Base-by-base conservation (phyloP, 2,113 vertebrate genomes). In the Pterocles orientalis region DNA sequence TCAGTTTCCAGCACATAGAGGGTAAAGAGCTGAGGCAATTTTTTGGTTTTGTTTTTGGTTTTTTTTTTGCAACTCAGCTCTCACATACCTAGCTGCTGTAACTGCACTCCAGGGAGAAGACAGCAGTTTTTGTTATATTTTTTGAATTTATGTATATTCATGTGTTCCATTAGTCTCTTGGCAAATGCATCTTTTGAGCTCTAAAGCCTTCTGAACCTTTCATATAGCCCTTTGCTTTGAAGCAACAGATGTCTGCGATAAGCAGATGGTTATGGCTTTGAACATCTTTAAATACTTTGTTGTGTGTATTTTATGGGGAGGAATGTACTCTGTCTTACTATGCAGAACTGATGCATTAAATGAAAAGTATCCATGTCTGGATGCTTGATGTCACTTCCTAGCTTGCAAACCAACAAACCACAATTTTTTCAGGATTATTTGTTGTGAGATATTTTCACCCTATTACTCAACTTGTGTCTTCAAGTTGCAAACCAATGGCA, bases 391-490 rank as follows among this genome's bases (percentile, higher is more conserved):
- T 91, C 33, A n/a, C 86, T 95, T 94, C 72, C 81, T 75, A 89
- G 60, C 47, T 79, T 69, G 57, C 84, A 93, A 90, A 82, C 28
- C 86, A 95, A 94, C 72, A 95, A 92, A 68, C 66, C 48, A 72
- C 60, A 61, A 57, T 57, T 92, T 86, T 91, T 89, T 66, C 62
- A 86, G 80, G 41, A 72, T 77, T 72, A 94, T 90, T 94, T 88
- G 29, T 87, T 86, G 72, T 72, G 60, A 78, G 39, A 54, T 85
- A 91, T 71, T 96, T 97, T 97, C 76, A 85, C 65, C 53, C 73
- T 58, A 51, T 96, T 94, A 92, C 71, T 96, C 93, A 88, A 82
- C 91, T 85, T 88, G 61, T 95, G 90, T 92, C 94, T 97, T 96
- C 70, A 43, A 94, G 91, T 93, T 94, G 88, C 95, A 98, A 97